Evolutionary conservation across 2,888 invertebrate genomes (phyloP).

Genomic region (Euphydryas editha): DNA sequence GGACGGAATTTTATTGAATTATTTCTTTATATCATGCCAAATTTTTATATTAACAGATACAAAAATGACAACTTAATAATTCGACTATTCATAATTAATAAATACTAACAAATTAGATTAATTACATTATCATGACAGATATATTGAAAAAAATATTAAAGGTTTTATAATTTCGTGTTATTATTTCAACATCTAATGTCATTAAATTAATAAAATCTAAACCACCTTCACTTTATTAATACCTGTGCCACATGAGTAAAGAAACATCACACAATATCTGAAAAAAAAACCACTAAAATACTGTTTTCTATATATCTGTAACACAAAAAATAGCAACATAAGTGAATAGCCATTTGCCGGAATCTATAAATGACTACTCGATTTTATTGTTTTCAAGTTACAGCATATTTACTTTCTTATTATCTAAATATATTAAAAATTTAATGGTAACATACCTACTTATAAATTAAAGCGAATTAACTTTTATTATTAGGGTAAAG

Average conservation of each 20-base stretch:
- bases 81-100: background rate
- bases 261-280: too few species aligned
- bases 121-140: slow-evolving; percentile 7
- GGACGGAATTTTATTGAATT: slow-evolving; percentile 32
- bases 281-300: background rate
- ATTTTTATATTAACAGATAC: background rate
- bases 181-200: background rate
- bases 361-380: slow-evolving; percentile 25
- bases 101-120: background rate
- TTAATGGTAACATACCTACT: slow-evolving; percentile 40
- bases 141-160: slow-evolving; percentile 3
- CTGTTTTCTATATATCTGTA: slow-evolving; percentile 8
- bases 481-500: slow-evolving; percentile 26
- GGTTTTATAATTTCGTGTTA: background rate
- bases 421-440: slow-evolving; percentile 30
- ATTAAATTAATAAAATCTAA: too few species aligned
- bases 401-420: slow-evolving; percentile 33
- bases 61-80: background rate
- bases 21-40: background rate
- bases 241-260: too few species aligned
- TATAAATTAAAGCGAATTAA: slow-evolving; percentile 33
- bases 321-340: slow-evolving; percentile 10
- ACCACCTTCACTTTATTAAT: too few species aligned
- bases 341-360: slow-evolving; percentile 21
- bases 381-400: slow-evolving; percentile 38